Base-by-base conservation (phyloP, 1,140 invertebrate species). In the Eufriesea mexicana region DNA sequence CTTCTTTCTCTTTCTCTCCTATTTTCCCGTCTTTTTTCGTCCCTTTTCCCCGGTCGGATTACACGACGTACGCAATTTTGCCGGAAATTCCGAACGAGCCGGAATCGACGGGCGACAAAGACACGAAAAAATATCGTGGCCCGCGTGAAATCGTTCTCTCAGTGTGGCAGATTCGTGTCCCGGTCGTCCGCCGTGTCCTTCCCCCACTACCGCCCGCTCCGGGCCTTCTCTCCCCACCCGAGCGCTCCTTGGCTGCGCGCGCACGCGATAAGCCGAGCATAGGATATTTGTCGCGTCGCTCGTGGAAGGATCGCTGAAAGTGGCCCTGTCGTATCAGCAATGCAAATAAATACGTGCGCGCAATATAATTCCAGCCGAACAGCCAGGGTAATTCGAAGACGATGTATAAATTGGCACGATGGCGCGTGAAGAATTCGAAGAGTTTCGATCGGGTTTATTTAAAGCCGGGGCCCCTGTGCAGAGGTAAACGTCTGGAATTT, bases 331-430 rank as follows among this genome's bases (percentile, higher is more conserved):
- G 70, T 84, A 75, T 84, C 83, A 70, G 83, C 78, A 74, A 74
- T 84, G 78, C 78, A 81, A 84, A 84, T 81, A 84, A 84, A 84
- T 84, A 84, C 83, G 72, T 82, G 83, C 79, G 64, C 79, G 83
- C 71, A 76, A 84, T 82, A 82, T 84, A 81, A 84, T 84, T 84
- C 49, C 45, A 68, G n/a, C 12, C 70, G 47, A 55, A 42, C 35
- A 23, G 2, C 45, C 47, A 25, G 57, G 61, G 77, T 84, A 80
- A 84, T 84, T 81, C 72, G 72, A 51, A 42, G 61, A 59, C 76
- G 75, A 84, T 66, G 82, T 79, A 75, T 59, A 84, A 84, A 81
- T 84, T 80, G 70, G 78, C 47, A 51, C 28, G 83, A 59, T 42
- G 55, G 51, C 70, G 78, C 71, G 70, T 14, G n/a, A 71, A 68